Conservation (phyloP, 2,888 invertebrate species). For the Acronicta alni region DNA sequence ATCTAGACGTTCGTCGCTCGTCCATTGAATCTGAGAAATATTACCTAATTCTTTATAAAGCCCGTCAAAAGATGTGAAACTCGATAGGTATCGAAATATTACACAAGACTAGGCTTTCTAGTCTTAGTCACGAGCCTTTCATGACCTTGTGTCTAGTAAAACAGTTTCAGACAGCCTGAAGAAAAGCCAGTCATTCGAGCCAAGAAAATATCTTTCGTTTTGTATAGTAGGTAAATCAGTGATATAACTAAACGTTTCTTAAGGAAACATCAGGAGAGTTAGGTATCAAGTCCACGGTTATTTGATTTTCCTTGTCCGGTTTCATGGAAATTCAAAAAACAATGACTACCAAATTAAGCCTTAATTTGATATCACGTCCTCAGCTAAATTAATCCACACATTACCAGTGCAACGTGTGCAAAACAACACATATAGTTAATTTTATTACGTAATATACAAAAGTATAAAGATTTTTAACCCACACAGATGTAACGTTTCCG, state of each 20-base stretch:
- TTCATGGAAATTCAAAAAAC: slow-evolving; percentile 42
- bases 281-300: slow-evolving; percentile 11
- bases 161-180: slow-evolving; percentile 57
- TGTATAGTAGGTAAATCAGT: slow-evolving; percentile 5
- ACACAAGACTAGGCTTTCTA: slow-evolving; percentile 72
- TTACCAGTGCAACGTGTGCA: slow-evolving; percentile 26
- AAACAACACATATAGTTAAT: slow-evolving; percentile 40
- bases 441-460: slow-evolving; percentile 43
- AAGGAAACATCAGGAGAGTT: slow-evolving; percentile 23
- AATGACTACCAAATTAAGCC: slow-evolving; percentile 27
- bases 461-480: slow-evolving; percentile 28
- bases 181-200: slow-evolving; percentile 36
- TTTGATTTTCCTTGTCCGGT: slow-evolving; percentile 42
- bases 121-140: slow-evolving; percentile 68
- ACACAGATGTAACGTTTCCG: slow-evolving; percentile 17
- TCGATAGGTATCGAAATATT: slow-evolving; percentile 63
- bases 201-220: slow-evolving; percentile 26
- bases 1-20: slow-evolving; percentile 3
- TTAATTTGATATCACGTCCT: slow-evolving; percentile 22
- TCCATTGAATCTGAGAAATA: slow-evolving; percentile 48
- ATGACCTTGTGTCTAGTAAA: slow-evolving; percentile 67
- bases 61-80: slow-evolving; percentile 64
- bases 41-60: slow-evolving; percentile 59
- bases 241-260: slow-evolving; percentile 12
- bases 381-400: slow-evolving; percentile 25